Evolutionary conservation across 64 coral and sea anemone genomes (phyloP).

Genomic region (Actinia equina): DNA sequence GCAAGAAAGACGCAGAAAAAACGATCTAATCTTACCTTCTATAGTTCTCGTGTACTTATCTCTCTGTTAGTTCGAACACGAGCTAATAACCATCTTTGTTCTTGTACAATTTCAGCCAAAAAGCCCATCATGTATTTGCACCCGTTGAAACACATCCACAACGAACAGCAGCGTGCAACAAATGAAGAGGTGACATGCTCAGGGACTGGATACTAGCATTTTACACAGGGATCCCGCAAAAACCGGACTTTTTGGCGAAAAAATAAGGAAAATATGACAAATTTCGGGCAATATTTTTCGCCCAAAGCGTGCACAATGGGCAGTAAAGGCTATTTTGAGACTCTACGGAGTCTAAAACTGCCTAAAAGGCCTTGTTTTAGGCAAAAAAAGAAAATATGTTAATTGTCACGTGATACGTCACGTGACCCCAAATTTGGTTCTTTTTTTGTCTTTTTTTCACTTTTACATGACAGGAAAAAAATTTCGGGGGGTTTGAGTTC

Average conservation of each 20-base stretch:
- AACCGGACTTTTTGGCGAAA: too few species aligned
- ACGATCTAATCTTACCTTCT: too few species aligned
- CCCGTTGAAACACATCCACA: not conserved
- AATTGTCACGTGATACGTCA: not conserved
- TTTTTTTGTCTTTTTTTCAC: too few species aligned
- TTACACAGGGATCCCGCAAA: constrained; percentile 6
- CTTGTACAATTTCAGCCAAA: too few species aligned
- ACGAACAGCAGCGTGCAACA: not conserved
- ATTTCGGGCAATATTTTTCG: not conserved
- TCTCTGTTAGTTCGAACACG: too few species aligned
- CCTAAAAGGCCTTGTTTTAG: not conserved
- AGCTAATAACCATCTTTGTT: too few species aligned
- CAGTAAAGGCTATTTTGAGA: not conserved
- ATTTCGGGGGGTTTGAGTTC: not conserved
- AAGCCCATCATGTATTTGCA: too few species aligned
- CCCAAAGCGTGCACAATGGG: not conserved
- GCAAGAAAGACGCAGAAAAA: too few species aligned
- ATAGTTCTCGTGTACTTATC: too few species aligned
- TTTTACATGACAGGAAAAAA: not conserved
- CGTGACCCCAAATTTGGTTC: not conserved
- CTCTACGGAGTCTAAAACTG: not conserved
- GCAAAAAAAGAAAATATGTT: not conserved
- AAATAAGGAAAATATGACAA: not conserved
- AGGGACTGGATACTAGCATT: not conserved
- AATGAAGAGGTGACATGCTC: not conserved